phyloP scores from a whole-genome alignment of 1,140 invertebrate species.

The Gryon sp. region DNA sequence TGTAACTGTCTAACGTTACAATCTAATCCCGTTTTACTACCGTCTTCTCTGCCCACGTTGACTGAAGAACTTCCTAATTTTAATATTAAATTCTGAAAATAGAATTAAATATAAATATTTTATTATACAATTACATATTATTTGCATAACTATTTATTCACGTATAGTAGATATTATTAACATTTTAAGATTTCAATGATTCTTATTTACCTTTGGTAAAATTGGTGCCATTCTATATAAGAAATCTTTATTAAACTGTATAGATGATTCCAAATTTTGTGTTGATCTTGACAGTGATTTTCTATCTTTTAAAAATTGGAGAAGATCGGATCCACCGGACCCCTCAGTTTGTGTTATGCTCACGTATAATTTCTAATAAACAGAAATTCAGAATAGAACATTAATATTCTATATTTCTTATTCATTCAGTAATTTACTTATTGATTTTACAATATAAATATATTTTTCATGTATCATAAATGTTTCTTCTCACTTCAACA shows the following conservation, averaged over 20 bases:
- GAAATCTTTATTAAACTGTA: slow-evolving; percentile 65
- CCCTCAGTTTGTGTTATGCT: slow-evolving; percentile 84
- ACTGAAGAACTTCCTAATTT: slow-evolving; percentile 86
- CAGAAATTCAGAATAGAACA: slow-evolving; percentile 44
- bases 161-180: not conserved
- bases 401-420: too few relatives aligned
- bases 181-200: too few relatives aligned
- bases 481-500: slow-evolving; percentile 82
- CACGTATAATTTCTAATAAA: slow-evolving; percentile 86
- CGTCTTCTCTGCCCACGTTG: slow-evolving; percentile 83
- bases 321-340: slow-evolving; percentile 75
- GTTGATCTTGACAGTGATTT: slow-evolving; percentile 67
- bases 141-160: too few relatives aligned
- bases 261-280: slow-evolving; percentile 62
- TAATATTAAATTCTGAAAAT: slow-evolving; percentile 83
- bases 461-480: not conserved
- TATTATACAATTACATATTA: too few relatives aligned
- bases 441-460: not conserved
- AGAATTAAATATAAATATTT: slow-evolving; percentile 8
- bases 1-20: slow-evolving; percentile 77
- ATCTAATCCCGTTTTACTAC: slow-evolving; percentile 77
- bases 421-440: too few relatives aligned
- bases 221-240: slow-evolving; percentile 81
- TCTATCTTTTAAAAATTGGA: slow-evolving; percentile 76
- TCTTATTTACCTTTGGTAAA: slow-evolving; percentile 87